Conservation (phyloP, 2,113 vertebrate species). For the Phaethornis superciliosus region DNA sequence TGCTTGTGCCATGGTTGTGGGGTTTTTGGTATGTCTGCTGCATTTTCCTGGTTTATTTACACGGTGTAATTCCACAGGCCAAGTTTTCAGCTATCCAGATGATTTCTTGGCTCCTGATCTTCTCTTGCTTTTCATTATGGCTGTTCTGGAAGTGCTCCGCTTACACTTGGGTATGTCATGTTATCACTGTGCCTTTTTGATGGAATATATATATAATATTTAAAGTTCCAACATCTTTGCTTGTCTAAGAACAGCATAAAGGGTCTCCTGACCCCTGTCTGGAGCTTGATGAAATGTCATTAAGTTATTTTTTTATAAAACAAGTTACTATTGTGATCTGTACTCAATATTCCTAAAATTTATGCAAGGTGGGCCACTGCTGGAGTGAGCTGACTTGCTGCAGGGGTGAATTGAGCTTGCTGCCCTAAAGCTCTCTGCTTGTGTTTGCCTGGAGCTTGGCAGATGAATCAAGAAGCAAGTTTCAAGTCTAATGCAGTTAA, state of each 20-base stretch:
- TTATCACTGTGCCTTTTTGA: neutral
- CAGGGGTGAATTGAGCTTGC: neutral
- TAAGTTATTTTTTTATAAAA: neutral
- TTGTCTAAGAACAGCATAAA: fast-evolving
- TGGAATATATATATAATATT: neutral
- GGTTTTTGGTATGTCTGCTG: neutral
- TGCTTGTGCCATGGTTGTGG: neutral
- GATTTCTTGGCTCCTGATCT: slow-evolving; percentile 77
- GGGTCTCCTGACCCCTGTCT: neutral
- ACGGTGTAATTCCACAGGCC: slow-evolving; percentile 68
- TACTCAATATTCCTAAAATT: neutral
- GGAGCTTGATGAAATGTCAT: neutral
- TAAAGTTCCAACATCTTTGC: neutral
- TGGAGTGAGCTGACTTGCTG: neutral
- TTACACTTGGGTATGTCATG: slow-evolving; percentile 78
- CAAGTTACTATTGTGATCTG: neutral
- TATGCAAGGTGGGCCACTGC: neutral
- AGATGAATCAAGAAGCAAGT: neutral
- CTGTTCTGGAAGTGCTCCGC: slow-evolving; percentile 73
- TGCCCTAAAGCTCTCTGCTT: neutral
- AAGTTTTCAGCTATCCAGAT: slow-evolving; percentile 81
- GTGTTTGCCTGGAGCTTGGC: neutral
- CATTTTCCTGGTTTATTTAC: neutral
- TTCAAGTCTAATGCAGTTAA: neutral
- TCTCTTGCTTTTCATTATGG: slow-evolving; percentile 79